Conservation (phyloP, 1,140 invertebrate genomes). For the Drosophila teissieri region DNA sequence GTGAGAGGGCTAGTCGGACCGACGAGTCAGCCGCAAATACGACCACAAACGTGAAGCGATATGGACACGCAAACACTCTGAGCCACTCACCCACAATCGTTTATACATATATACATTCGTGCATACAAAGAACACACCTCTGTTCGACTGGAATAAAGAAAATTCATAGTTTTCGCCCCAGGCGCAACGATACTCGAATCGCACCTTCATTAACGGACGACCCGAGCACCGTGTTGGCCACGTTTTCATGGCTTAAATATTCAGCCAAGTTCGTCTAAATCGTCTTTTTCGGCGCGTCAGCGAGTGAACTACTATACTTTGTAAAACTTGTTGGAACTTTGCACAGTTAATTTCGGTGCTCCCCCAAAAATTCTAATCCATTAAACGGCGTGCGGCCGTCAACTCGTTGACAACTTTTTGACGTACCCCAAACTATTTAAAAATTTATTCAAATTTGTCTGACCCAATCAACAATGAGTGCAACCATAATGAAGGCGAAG, state of each 20-base stretch:
- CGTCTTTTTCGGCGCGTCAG: constrained; percentile 24
- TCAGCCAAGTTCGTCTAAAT: constrained; percentile 25
- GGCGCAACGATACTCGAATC: constrained; percentile 78
- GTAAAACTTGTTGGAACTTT: constrained; percentile 22
- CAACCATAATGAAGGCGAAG: constrained; percentile 37
- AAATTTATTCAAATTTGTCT: constrained; percentile 56
- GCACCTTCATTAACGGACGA: constrained; percentile 81
- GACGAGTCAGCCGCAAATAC: constrained; percentile 40
- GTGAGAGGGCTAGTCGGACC: constrained; percentile 4
- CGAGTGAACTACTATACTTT: constrained; percentile 11
- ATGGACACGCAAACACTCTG: constrained; percentile 70
- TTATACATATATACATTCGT: neutral
- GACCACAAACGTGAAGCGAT: constrained; percentile 54
- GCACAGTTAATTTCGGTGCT: constrained; percentile 33
- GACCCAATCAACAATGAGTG: constrained; percentile 55
- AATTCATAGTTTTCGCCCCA: constrained; percentile 81
- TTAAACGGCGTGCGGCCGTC: constrained; percentile 36
- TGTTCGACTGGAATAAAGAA: constrained; percentile 73
- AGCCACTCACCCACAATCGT: constrained; percentile 38
- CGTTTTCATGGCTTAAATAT: constrained; percentile 56
- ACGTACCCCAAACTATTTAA: constrained; percentile 50
- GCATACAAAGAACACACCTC: constrained; percentile 44
- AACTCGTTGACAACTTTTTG: constrained; percentile 23
- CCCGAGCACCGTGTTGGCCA: constrained; percentile 69
- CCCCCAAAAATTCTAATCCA: constrained; percentile 40